Base-by-base conservation (phyloP, 2,113 vertebrate genomes). In the Cardinalis cardinalis region DNA sequence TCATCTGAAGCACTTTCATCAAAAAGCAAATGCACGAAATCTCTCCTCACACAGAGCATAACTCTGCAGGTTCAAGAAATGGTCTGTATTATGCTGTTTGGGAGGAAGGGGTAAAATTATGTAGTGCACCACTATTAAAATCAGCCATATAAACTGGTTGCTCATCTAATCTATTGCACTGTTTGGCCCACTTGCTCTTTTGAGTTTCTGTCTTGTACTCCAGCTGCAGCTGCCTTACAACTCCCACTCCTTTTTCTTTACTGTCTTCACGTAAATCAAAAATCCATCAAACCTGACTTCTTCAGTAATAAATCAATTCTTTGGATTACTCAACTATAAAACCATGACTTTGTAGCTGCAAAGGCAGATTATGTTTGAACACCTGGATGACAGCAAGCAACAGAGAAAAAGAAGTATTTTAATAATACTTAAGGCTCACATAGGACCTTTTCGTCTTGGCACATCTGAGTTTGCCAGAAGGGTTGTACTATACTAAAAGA, bases 301-400 rank as follows among this genome's bases (percentile, higher is more conserved):
- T 71, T 64, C 81, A 76, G 81, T 65, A 89, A 87, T 55, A 93
- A 95, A 94, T 90, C 71, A 95, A 76, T 87, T 66, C 36, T 61
- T 72, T 68, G 44, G n/a, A 71, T 88, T 61, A 65, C 55, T 75
- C 7, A 1, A 32, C 74, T 76, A n/a, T 81, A 92, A 82, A 88
- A 52, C 43, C 40, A 52, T 20, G 74, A 93, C 52, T 82, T 76
- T 92, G 70, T 56, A 60, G n/a, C 51, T 93, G 55, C 52, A 44
- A 88, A 88, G 34, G 29, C 56, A 86, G 20, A 70, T 26, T 53
- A 19, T 19, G 5, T 52, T 34, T 10, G 7, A 78, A 58, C 28
- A 48, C 6, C 4, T 43, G 58, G 53, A 72, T 79, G 53, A 88
- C 38, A 65, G 77, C 44, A 79, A 88, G 31, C 10, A 61, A 56